phyloP scores from a whole-genome alignment of 2,888 invertebrate species.

The Cremastinae sp. region DNA sequence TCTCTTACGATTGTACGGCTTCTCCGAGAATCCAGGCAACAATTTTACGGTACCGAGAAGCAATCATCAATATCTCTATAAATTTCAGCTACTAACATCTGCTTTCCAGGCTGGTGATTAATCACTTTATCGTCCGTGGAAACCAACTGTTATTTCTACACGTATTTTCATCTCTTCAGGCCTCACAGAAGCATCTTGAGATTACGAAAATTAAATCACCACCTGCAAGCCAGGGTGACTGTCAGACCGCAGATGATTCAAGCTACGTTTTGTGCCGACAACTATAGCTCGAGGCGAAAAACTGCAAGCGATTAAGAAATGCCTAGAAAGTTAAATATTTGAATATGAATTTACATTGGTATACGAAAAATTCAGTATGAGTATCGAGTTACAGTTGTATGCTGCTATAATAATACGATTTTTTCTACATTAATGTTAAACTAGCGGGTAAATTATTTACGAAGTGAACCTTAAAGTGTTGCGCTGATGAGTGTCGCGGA shows the following conservation, averaged over 20 bases:
- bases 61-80: slow-evolving; percentile 47
- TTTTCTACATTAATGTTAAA: no score
- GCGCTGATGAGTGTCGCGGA: slow-evolving; percentile 11
- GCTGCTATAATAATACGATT: no score
- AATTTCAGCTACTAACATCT: slow-evolving; percentile 26
- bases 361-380: no score
- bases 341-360: no score
- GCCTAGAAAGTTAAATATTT: no score
- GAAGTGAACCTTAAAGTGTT: no score
- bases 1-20: background rate
- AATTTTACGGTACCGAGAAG: slow-evolving; percentile 21
- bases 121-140: slow-evolving; percentile 7
- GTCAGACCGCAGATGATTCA: background rate
- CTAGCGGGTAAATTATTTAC: no score
- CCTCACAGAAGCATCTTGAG: no score
- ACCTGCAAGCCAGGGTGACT: background rate
- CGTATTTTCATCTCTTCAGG: slow-evolving; percentile 22
- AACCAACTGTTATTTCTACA: background rate
- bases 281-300: no score
- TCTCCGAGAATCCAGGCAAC: slow-evolving; percentile 18
- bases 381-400: no score
- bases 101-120: slow-evolving; percentile 20
- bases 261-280: no score
- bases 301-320: no score
- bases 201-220: slow-evolving; percentile 19